Percentiles rank a stretch among this genome's conserved stretches.
These are phyloP conservation scores for Pseudeuparius sepicola DNA, from an alignment of 2,888 invertebrate genomes.

Conservation along the genomic window DNA sequence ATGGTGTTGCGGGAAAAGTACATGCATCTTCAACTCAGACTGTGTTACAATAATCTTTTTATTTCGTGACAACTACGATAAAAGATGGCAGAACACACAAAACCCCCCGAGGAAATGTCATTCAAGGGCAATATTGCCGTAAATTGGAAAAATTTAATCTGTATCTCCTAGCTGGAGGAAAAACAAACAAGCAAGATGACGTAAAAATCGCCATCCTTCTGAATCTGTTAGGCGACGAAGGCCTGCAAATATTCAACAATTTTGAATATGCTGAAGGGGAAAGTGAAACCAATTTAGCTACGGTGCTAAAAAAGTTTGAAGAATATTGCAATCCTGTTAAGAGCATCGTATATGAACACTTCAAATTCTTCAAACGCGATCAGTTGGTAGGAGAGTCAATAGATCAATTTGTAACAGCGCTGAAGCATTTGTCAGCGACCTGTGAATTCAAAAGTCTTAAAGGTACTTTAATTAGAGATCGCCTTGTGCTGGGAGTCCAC, in stretches of 20 bases:
- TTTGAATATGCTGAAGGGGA: slow-evolving; percentile 12
- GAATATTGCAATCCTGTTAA: slow-evolving; percentile 19
- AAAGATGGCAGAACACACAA: too few relatives aligned
- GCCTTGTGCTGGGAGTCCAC: slow-evolving; percentile 15
- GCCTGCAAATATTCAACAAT: slow-evolving; percentile 13
- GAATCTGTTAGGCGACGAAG: slow-evolving; percentile 9
- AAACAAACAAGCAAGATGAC: slow-evolving; percentile 3
- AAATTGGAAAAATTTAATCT: slow-evolving; percentile 7
- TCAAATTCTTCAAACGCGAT: slow-evolving; percentile 21
- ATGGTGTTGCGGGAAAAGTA: too few relatives aligned
- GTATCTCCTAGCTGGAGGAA: slow-evolving; percentile 3
- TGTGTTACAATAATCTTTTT: too few relatives aligned
- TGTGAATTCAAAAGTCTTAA: slow-evolving; percentile 19
- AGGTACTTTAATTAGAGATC: slow-evolving; percentile 14
- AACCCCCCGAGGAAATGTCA: too few relatives aligned
- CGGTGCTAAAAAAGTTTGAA: slow-evolving; percentile 16
- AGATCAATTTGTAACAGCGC: slow-evolving; percentile 19
- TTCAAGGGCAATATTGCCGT: slow-evolving; percentile 9
- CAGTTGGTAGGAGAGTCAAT: slow-evolving; percentile 16
- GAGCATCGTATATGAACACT: slow-evolving; percentile 22
- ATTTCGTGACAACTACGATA: too few relatives aligned
- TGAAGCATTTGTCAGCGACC: slow-evolving; percentile 15
- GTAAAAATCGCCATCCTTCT: slow-evolving; percentile 6
- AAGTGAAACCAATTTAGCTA: slow-evolving; percentile 11
- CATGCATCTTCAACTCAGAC: slow-evolving; percentile 1